A percentile compares a stretch with the other conserved stretches of the same genome.
Conservation (phyloP, 2,113 vertebrate species). For the Limanda limanda region DNA sequence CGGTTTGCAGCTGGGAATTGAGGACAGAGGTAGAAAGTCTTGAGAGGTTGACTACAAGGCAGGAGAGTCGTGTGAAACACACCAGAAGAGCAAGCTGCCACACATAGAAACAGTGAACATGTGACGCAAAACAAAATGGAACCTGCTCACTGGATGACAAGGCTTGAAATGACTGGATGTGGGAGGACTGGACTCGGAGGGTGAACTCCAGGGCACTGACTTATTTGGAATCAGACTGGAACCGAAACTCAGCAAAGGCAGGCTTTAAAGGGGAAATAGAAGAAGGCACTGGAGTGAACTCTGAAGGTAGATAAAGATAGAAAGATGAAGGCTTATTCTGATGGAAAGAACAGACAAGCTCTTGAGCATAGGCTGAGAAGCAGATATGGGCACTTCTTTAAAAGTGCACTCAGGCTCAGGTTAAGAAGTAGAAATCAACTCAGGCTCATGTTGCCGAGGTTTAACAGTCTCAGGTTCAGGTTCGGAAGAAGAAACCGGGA, state of each 20-base stretch:
- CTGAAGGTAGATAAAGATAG: background rate
- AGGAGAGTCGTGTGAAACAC: slow-evolving; percentile 1
- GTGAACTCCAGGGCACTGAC: background rate
- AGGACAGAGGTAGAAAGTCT: slow-evolving; percentile 5
- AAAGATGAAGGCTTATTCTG: background rate
- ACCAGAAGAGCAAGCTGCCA: background rate
- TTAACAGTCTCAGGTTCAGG: background rate
- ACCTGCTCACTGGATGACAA: background rate
- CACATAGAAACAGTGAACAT: background rate
- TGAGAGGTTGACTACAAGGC: background rate
- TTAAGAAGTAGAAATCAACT: background rate
- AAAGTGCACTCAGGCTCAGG: slow-evolving; percentile 11
- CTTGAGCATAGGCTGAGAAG: background rate
- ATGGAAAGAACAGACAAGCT: slow-evolving; percentile 12
- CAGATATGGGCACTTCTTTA: background rate
- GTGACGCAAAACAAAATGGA: background rate
- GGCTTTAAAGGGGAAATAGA: background rate
- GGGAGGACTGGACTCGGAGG: background rate
- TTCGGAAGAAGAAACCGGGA: background rate
- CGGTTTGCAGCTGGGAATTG: background rate
- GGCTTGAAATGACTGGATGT: background rate
- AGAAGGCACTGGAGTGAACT: background rate
- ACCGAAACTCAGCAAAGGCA: background rate
- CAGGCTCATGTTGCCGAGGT: background rate
- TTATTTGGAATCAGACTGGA: background rate